Percentiles rank a stretch among this genome's conserved stretches.
These are phyloP conservation scores for Scaptomyza polygonia DNA, from an alignment of 2,888 invertebrate species.

Conservation along the genomic window DNA sequence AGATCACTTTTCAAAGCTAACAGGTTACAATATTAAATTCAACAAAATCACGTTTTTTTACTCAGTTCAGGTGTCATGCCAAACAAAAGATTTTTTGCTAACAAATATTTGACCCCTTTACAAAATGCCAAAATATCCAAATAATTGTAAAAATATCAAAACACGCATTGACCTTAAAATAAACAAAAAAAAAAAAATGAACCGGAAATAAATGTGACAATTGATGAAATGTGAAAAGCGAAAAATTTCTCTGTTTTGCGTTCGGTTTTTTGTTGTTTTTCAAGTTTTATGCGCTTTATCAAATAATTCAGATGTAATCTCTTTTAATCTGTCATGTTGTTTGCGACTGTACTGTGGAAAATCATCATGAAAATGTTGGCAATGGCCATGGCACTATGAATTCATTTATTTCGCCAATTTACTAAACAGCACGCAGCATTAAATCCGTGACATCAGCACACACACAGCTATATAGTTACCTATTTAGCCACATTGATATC, in stretches of 20 bases:
- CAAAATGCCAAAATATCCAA: conserved; percentile 9
- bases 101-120: not conserved
- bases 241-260: not conserved
- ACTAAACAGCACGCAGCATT: conserved; percentile 67
- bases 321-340: conserved; percentile 58
- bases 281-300: conserved; percentile 57
- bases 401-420: conserved; percentile 66
- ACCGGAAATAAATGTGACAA: conserved; percentile 18
- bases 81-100: not conserved
- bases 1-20: not conserved
- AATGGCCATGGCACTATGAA: conserved; percentile 31
- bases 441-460: conserved; percentile 47
- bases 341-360: conserved; percentile 17
- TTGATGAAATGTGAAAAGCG: conserved; percentile 33
- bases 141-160: not conserved
- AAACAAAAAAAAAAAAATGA: conserved; percentile 6
- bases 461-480: conserved; percentile 2
- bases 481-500: conserved; percentile 48
- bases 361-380: conserved; percentile 44
- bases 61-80: conserved; percentile 15
- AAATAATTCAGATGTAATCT: conserved; percentile 77
- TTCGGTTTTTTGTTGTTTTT: conserved; percentile 5
- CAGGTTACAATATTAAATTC: conserved; percentile 8
- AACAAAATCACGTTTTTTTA: conserved; percentile 8
- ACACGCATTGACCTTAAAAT: conserved; percentile 2